A percentile compares a stretch with the other conserved stretches of the same genome.
Conservation (phyloP, 2,113 vertebrate genomes). For the Sylvia atricapilla region DNA sequence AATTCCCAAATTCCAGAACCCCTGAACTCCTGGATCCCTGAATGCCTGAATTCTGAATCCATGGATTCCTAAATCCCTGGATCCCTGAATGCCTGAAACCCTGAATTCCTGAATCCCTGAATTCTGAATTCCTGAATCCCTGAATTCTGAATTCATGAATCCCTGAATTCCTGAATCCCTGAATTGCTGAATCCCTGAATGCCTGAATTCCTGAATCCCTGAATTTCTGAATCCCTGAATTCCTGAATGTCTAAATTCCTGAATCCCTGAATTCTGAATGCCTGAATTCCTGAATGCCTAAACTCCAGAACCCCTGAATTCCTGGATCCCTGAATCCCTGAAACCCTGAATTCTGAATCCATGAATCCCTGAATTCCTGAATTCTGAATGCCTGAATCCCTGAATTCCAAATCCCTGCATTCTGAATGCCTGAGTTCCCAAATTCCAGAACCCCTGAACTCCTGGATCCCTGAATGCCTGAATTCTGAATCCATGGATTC, state of each 20-base stretch:
- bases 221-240: background rate
- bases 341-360: accelerated
- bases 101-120: background rate
- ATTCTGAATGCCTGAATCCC: background rate
- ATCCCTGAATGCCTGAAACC: background rate
- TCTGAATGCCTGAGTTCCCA: background rate
- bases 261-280: background rate
- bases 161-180: too few species aligned
- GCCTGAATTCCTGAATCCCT: background rate
- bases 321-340: too few species aligned
- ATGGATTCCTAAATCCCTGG: too few species aligned
- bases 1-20: too few species aligned
- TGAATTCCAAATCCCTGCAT: background rate
- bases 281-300: too few species aligned
- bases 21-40: too few species aligned
- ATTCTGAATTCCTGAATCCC: background rate
- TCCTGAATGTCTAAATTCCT: accelerated
- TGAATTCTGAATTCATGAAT: background rate
- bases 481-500: too few species aligned
- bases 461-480: background rate
- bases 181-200: too few species aligned
- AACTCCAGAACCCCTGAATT: accelerated
- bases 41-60: background rate
- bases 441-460: too few species aligned
- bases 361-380: too few species aligned